Evolutionary conservation across 2,113 vertebrate species (phyloP).

Genomic region (Choloepus hoffmanni): DNA sequence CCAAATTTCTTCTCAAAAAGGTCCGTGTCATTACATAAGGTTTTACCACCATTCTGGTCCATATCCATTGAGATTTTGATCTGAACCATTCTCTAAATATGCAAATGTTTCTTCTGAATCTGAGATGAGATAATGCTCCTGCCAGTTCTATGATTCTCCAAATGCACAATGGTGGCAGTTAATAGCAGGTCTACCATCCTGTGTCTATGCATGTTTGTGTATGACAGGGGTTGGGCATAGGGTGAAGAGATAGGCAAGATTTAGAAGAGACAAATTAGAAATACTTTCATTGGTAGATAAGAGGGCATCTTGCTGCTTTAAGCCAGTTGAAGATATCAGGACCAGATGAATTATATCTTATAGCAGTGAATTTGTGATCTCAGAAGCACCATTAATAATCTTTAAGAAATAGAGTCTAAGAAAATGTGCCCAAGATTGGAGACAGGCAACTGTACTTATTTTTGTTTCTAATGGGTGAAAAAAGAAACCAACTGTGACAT

Average conservation of each 20-base stretch:
- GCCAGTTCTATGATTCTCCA: background rate
- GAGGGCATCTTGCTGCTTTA: background rate
- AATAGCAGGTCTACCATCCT: background rate
- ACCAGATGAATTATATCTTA: constrained; percentile 4
- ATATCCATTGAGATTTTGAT: constrained; percentile 49
- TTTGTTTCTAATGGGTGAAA: background rate
- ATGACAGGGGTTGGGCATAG: background rate
- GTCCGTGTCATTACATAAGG: background rate
- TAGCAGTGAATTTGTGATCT: constrained; percentile 49
- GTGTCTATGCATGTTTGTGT: background rate
- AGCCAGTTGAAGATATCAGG: background rate
- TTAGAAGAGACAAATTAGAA: constrained; percentile 39
- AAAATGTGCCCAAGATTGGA: background rate
- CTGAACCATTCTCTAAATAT: constrained; percentile 29
- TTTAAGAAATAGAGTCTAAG: background rate
- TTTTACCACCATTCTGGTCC: background rate
- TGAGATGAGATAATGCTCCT: background rate
- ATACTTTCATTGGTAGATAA: constrained; percentile 28
- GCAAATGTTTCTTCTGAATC: constrained; percentile 20
- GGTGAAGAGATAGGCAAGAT: background rate
- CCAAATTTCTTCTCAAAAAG: background rate
- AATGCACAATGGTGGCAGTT: background rate
- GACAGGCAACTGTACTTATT: background rate
- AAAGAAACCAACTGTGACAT: background rate
- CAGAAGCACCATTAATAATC: background rate